These are phyloP conservation scores for Thryonomys swinderianus DNA, from an alignment of 2,113 vertebrate species.

Conservation along the genomic window DNA sequence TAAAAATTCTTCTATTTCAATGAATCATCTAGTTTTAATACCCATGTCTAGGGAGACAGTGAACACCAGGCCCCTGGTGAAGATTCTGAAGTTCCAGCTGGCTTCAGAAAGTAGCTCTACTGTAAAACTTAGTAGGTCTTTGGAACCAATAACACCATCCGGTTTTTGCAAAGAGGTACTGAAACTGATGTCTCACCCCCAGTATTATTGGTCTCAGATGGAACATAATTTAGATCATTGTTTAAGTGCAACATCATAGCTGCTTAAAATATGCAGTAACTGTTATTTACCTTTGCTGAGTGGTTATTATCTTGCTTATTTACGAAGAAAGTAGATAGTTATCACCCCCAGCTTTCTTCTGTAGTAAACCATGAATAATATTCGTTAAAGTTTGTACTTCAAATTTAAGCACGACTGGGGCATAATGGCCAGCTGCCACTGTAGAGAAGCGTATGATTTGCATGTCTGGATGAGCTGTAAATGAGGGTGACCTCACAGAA, in stretches of 20 bases:
- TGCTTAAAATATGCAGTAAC: neutral
- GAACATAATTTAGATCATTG: conserved; percentile 37
- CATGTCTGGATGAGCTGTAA: conserved; percentile 9
- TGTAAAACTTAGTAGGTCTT: neutral
- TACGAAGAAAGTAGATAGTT: conserved; percentile 15
- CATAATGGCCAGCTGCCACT: conserved; percentile 9
- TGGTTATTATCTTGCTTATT: conserved; percentile 32
- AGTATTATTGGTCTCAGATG: neutral
- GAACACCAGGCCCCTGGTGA: neutral
- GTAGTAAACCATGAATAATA: conserved; percentile 36
- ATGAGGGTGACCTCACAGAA: neutral
- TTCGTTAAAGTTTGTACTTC: conserved; percentile 39
- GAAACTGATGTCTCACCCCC: neutral
- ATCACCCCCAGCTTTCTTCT: conserved; percentile 12
- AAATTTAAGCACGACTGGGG: conserved; percentile 50
- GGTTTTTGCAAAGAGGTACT: neutral
- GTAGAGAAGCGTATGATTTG: conserved; percentile 6
- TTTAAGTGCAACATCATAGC: neutral
- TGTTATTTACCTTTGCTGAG: neutral
- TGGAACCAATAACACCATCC: neutral
- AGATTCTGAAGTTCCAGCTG: neutral
- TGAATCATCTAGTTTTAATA: neutral
- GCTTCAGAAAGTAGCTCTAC: neutral
- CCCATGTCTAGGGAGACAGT: neutral
- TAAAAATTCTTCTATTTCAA: neutral